Evolutionary conservation across 92 coral and sea anemone genomes (phyloP), one percentile per base, ranked within the genome.

Genomic region (Chrysogorgia sp.): DNA sequence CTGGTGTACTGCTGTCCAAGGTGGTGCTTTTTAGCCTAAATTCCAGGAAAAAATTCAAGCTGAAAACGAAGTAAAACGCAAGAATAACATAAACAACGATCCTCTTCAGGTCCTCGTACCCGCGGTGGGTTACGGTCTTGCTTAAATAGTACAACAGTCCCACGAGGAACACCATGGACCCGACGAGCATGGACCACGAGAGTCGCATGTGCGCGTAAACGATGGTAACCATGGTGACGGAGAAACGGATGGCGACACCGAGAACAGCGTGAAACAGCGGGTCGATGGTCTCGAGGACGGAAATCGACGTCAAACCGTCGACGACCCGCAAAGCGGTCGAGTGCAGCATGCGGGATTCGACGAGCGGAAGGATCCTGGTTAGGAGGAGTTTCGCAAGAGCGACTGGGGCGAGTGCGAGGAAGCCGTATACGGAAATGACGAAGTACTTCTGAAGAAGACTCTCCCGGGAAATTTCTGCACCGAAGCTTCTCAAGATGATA

Each of bases 211-310:
- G 0, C 5, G 34, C 14, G 59, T 72, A 72, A 1, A 25, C 15
- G 33, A 72, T 13, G 14, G 79, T 21, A 5, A 33, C 48, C 9
- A 55, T 32, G 9, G 17, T 34, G 10, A 56, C 37, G 1, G 52
- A 23, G n/a, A 49, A 32, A 22, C 25, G 63, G n/a, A 53, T 52
- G 26, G 55, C 14, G 0, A 25, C 17, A 0, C 31, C 28, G 31
- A 75, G 35, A 22, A 76, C 40, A n/a, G 87, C 22, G 28, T 83
- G 87, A 32, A 63, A 49, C 19, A 75, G 9, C 3, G 82, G 82
- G 15, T 37, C 17, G 52, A 49, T 41, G 20, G 10, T 20, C 24
- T 66, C 47, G 34, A 83, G 48, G 49, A 83, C 31, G 7, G 30
- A 57, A 52, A 83, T 33, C 12, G 87, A 83, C 7, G 74, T 53